These are phyloP conservation scores for Agonopterix alstromeriana DNA, from an alignment of 2,888 invertebrate species.

Conservation along the genomic window DNA sequence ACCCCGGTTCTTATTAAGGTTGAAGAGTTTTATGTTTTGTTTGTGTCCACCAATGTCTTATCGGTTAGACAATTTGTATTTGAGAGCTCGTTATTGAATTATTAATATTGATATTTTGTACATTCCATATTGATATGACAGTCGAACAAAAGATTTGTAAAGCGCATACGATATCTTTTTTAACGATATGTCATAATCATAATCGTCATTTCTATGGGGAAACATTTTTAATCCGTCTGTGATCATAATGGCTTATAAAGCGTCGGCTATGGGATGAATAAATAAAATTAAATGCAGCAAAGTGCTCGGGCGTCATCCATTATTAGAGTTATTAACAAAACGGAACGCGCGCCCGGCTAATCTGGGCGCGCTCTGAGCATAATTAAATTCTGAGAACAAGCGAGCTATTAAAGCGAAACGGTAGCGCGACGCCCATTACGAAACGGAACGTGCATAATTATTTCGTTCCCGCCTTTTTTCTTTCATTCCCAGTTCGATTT, in stretches of 20 bases:
- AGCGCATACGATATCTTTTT: not conserved
- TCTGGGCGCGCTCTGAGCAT: conserved; percentile 61
- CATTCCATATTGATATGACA: conserved; percentile 29
- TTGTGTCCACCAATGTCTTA: conserved; percentile 63
- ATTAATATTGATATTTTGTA: conserved; percentile 58
- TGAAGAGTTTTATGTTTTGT: conserved; percentile 62
- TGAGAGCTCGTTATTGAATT: conserved; percentile 68
- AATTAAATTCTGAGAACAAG: conserved; percentile 76
- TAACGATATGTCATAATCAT: conserved; percentile 6
- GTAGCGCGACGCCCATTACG: conserved; percentile 73
- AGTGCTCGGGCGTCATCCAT: conserved; percentile 60
- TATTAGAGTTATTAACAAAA: conserved; percentile 73
- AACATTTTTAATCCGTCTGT: not conserved
- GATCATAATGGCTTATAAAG: conserved; percentile 23
- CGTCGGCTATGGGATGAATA: conserved; percentile 29
- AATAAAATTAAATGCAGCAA: conserved; percentile 35
- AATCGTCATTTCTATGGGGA: not conserved
- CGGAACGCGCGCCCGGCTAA: conserved; percentile 64
- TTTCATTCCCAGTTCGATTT: conserved; percentile 62
- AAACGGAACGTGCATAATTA: conserved; percentile 76
- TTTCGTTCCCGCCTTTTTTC: conserved; percentile 72
- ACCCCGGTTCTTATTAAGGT: conserved; percentile 69
- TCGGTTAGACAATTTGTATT: conserved; percentile 74
- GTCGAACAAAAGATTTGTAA: conserved; percentile 17
- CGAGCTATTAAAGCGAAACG: conserved; percentile 73